Evolutionary conservation across 2,888 invertebrate genomes (phyloP).

Genomic region (Melitaea athalia): DNA sequence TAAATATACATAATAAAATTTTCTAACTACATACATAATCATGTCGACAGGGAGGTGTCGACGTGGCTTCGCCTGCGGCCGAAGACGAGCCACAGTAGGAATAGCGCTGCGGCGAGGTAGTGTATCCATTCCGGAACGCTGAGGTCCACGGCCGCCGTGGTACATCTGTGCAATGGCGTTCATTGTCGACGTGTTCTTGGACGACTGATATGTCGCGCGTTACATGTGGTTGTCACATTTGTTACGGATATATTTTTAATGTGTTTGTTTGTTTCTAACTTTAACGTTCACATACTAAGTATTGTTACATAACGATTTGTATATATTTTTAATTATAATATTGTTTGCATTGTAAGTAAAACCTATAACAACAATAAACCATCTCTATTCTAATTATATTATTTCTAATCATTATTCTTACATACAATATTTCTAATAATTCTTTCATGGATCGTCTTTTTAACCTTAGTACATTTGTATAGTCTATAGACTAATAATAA

Average conservation of each 20-base stretch:
- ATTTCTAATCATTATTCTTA: too few relatives aligned
- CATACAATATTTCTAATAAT: too few relatives aligned
- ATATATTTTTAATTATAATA: too few relatives aligned
- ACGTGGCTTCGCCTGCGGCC: constrained; percentile 65
- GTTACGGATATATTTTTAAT: constrained; percentile 14
- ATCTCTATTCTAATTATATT: too few relatives aligned
- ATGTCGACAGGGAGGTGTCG: constrained; percentile 49
- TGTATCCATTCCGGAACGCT: constrained; percentile 75
- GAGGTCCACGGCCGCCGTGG: constrained; percentile 75
- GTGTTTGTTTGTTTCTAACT: neutral
- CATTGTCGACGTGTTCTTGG: constrained; percentile 43
- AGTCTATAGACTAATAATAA: too few relatives aligned
- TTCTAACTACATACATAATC: constrained; percentile 45
- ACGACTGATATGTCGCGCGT: constrained; percentile 37
- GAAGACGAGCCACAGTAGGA: constrained; percentile 70
- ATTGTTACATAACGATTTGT: too few relatives aligned
- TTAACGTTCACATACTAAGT: too few relatives aligned
- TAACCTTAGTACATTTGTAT: too few relatives aligned
- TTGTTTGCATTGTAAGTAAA: too few relatives aligned
- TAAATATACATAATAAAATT: neutral
- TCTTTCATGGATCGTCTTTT: too few relatives aligned
- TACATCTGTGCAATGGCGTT: constrained; percentile 64
- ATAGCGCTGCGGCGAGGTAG: constrained; percentile 69
- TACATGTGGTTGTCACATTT: constrained; percentile 54
- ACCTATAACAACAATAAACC: too few relatives aligned